Base-by-base conservation (phyloP, 2,113 vertebrate species). In the Zootoca vivipara region DNA sequence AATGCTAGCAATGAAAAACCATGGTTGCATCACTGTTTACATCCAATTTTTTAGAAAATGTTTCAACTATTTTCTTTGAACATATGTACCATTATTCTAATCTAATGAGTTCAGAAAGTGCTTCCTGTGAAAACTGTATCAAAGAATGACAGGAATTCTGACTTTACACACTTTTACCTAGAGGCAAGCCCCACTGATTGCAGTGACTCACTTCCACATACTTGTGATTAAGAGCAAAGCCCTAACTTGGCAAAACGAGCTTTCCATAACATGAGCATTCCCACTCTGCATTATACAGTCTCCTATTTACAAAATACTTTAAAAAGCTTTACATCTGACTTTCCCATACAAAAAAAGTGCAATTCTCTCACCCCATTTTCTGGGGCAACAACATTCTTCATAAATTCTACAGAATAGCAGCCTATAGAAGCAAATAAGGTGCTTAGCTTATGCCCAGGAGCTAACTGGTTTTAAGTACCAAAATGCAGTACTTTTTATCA, bases 351-450 rank as follows among this genome's bases (percentile, higher is more conserved):
- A 96, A 95, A 93, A 97, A 98, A 98, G 97, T 98, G 97, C 97
- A 97, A 96, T 96, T 97, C 97, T 97, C 95, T 97, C 89, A 93
- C 97, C 96, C 96, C 96, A 92, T 83, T n/a, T 93, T 89, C 94
- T 46, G 95, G 91, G 94, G 97, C 94, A 95, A 97, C 96, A 93
- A 99, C 98, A 98, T 99, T 99, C 98, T 99, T 99, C 98, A 99
- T 98, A 92, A 98, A 94, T 95, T 97, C 98, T 99, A 99, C 97
- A 97, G 97, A 96, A 98, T 99, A 99, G 99, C 99, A 99, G 99
- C 99, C 98, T 99, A 99, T 97, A 91, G 96, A 98, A 98, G 98
- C 98, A 97, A 96, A 97, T 99, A 99, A 99, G 99, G 99, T 99
- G 99, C 99, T 98, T 98, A 98, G 98, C 98, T 98, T 98, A 97